Conservation (phyloP, 2,797 vertebrate genomes). For the Falco rusticolus region DNA sequence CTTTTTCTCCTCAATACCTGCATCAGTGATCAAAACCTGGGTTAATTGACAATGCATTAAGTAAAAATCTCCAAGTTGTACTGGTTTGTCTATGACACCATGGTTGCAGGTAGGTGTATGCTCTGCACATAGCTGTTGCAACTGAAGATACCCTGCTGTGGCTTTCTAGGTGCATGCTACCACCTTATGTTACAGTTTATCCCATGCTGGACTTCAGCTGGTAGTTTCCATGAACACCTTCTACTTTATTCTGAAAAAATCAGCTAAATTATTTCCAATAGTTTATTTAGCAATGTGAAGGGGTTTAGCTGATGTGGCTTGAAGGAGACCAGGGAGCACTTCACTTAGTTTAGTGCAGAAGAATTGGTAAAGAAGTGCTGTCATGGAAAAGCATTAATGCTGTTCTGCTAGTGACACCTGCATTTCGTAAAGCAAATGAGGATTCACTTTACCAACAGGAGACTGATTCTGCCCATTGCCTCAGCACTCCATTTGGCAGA, state of each 20-base stretch:
- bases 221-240: not conserved
- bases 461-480: not conserved
- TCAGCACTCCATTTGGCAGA: not conserved
- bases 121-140: not conserved
- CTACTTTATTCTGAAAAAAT: not conserved
- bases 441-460: not conserved
- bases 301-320: not conserved
- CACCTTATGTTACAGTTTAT: not conserved
- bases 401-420: not conserved
- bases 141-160: not conserved
- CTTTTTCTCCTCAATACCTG: not conserved
- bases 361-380: not conserved
- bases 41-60: not conserved
- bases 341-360: not conserved
- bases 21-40: not conserved
- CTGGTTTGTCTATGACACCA: not conserved
- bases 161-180: not conserved
- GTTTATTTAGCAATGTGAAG: not conserved
- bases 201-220: not conserved
- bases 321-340: not conserved
- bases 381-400: not conserved
- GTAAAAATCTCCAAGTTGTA: not conserved
- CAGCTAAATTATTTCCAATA: not conserved
- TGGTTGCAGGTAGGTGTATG: not conserved
- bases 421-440: not conserved